Conservation (phyloP, 2,797 vertebrate genomes). For the Falco rusticolus region DNA sequence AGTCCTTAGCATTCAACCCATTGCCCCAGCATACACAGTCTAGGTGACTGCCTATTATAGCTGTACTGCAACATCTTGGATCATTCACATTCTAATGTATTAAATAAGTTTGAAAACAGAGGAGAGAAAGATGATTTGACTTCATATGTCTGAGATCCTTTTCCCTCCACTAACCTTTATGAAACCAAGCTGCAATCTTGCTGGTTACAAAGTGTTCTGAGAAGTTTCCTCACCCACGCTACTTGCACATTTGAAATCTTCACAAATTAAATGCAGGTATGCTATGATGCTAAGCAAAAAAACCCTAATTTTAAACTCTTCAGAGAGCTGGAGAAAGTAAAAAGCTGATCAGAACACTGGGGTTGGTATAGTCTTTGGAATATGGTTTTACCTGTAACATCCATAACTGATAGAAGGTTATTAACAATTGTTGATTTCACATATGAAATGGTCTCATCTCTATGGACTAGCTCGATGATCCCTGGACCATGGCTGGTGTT, state of each 20-base stretch:
- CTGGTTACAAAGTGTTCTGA: background rate
- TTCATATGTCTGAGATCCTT: background rate
- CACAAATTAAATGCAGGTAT: background rate
- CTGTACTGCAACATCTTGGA: rapidly evolving
- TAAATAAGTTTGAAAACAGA: background rate
- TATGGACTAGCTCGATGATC: background rate
- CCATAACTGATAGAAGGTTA: rapidly evolving
- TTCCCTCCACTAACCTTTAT: background rate
- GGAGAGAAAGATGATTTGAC: background rate
- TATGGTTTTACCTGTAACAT: background rate
- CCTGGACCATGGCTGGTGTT: background rate
- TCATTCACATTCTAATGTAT: background rate
- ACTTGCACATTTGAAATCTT: background rate
- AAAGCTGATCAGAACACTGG: rapidly evolving
- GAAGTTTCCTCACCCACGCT: background rate
- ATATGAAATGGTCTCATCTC: background rate
- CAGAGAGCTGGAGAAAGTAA: background rate
- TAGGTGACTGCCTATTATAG: background rate
- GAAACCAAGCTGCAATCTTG: background rate
- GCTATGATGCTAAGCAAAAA: background rate
- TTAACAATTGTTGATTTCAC: background rate
- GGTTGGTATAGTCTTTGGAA: background rate
- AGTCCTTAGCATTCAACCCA: background rate
- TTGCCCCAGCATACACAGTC: background rate
- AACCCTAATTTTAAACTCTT: background rate